Base-by-base conservation (phyloP, 2,113 vertebrate genomes). In the Charina bottae region DNA sequence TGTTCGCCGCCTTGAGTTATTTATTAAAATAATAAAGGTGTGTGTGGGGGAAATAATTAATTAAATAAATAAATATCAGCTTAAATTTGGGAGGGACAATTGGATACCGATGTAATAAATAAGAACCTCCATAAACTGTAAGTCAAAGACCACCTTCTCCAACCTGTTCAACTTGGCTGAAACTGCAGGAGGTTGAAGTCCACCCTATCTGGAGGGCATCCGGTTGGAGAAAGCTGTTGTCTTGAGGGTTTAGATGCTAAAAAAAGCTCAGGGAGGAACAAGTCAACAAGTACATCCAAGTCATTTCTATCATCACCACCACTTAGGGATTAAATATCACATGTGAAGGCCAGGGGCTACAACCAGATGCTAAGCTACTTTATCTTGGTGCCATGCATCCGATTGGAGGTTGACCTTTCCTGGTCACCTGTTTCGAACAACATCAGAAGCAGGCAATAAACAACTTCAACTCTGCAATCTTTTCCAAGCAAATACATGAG, bases 321-420 rank as follows among this genome's bases (percentile, higher is more conserved):
- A 49, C 37, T 55, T 68, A 24, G 90, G 85, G 55, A 78, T 88
- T 59, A 56, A 88, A 87, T 88, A 17, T 91, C 84, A 78, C 62
- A 24, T 58, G 58, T 24, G 83, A 83, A 88, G 90, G 85, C 62
- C 54, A 59, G 85, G 72, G 54, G 53, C 53, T 21, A 49, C 62
- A 91, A n/a, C 17, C 56, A 46, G 62, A 91, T 19, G 56, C 90
- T 85, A 6, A 60, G 15, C 33, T 86, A 28, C 3, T 88, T 92
- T 58, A 87, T 91, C 90, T 83, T 17, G 85, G 55, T n/a, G 53
- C 24, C 2, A 42, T 78, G 54, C 54, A 42, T 24, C 28, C 8
- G 62, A 58, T 0, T 19, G 15, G 2, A 42, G 0, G 59, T 6
- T 53, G 23, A 42, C 60, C 49, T 91, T 72, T 64, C 3, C 85